Percentiles rank a stretch among this genome's conserved stretches.
Evolutionary conservation across 2,113 vertebrate genomes (phyloP).

Genomic region (Mormyrus lacerda): DNA sequence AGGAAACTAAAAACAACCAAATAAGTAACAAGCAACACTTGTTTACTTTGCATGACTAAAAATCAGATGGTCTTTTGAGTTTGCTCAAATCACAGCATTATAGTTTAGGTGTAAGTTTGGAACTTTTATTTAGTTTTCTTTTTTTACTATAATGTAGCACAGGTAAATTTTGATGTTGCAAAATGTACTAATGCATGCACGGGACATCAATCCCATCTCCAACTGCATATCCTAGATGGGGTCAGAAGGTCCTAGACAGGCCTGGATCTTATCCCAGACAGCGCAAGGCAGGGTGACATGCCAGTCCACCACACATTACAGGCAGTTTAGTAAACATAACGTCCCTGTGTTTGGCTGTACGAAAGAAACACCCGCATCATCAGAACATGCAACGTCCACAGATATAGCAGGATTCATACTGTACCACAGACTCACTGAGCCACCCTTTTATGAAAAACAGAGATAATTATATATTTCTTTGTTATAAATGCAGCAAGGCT

Average conservation of each 20-base stretch:
- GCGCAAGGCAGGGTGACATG: neutral
- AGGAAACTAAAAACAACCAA: neutral
- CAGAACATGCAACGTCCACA: neutral
- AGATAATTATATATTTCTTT: neutral
- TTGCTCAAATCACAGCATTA: neutral
- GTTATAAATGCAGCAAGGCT: neutral
- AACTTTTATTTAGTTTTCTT: neutral
- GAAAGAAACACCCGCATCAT: neutral
- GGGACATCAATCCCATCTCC: neutral
- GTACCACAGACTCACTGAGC: neutral
- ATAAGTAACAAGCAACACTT: neutral
- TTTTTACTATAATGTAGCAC: neutral
- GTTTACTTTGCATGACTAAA: neutral
- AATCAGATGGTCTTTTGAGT: neutral
- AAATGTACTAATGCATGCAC: neutral
- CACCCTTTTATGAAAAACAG: neutral
- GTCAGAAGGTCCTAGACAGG: neutral
- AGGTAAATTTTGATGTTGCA: neutral
- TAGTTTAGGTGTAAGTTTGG: neutral
- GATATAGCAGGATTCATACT: neutral
- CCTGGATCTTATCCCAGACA: neutral
- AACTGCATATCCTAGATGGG: neutral
- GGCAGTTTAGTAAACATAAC: neutral
- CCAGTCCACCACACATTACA: neutral
- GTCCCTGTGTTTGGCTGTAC: neutral